Conservation (phyloP, 2,888 invertebrate species). For the Iphiclides podalirius region DNA sequence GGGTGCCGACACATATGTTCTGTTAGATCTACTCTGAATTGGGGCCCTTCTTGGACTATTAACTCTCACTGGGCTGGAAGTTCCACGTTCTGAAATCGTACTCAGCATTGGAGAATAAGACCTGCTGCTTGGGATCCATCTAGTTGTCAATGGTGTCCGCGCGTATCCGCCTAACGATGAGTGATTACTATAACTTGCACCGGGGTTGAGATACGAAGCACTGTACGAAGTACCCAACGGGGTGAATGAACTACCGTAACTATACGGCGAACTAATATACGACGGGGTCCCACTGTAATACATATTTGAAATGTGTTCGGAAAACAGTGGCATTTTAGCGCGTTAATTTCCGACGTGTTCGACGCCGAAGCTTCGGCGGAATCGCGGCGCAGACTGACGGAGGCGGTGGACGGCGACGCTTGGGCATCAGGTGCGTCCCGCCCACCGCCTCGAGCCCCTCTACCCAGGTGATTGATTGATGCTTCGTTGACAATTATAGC, state of each 20-base stretch:
- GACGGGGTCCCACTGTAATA: conserved; percentile 74
- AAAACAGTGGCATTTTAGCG: conserved; percentile 83
- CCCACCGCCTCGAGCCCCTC: conserved; percentile 39
- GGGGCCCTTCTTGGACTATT: conserved; percentile 67
- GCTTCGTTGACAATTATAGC: conserved; percentile 62
- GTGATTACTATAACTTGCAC: conserved; percentile 70
- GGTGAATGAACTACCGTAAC: conserved; percentile 67
- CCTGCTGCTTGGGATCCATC: conserved; percentile 62
- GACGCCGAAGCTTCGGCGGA: conserved; percentile 38
- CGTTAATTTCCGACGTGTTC: conserved; percentile 43
- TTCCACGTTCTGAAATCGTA: conserved; percentile 81
- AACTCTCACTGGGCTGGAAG: conserved; percentile 60
- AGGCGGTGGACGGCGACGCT: conserved; percentile 37
- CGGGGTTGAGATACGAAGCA: conserved; percentile 75
- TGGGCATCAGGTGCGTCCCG: conserved; percentile 45
- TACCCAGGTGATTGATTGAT: conserved; percentile 69
- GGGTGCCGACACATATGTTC: conserved; percentile 62
- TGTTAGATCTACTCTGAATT: conserved; percentile 59
- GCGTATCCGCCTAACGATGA: conserved; percentile 78
- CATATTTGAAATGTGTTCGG: conserved; percentile 83
- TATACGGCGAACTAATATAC: conserved; percentile 69
- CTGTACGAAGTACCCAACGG: conserved; percentile 60
- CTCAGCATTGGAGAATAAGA: conserved; percentile 87
- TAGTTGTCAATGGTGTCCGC: conserved; percentile 62
- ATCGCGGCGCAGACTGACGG: conserved; percentile 56